Conservation (phyloP, 2,113 vertebrate species). For the Corythornis madagascariensis region DNA sequence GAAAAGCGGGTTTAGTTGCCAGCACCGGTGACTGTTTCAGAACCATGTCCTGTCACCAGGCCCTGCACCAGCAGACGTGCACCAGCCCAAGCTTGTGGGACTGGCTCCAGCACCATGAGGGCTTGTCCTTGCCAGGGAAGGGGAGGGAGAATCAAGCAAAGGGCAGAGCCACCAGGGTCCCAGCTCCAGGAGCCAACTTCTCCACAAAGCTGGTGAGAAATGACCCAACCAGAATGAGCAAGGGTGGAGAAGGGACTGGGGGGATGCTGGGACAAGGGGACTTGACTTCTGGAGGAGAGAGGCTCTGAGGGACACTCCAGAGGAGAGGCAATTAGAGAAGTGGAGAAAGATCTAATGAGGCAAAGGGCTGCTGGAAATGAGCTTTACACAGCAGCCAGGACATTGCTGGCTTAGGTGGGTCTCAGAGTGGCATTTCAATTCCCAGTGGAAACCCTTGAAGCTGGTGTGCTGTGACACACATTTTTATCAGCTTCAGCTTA, state of each 20-base stretch:
- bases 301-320: neutral
- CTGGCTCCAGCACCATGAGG: neutral
- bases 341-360: neutral
- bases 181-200: neutral
- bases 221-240: fast-evolving
- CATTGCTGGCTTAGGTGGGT: neutral
- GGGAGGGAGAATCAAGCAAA: neutral
- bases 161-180: neutral
- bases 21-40: neutral
- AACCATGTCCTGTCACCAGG: neutral
- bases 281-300: neutral
- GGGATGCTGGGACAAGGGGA: neutral
- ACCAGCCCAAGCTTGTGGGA: neutral
- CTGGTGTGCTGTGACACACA: neutral
- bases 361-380: neutral
- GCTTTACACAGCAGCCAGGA: neutral
- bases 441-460: neutral
- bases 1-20: neutral
- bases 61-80: fast-evolving
- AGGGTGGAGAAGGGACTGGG: neutral
- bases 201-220: neutral
- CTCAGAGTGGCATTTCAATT: neutral
- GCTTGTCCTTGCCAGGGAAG: neutral
- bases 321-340: neutral
- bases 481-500: neutral